Conservation (phyloP, 2,888 invertebrate species). For the Drosophila fungiperda region DNA sequence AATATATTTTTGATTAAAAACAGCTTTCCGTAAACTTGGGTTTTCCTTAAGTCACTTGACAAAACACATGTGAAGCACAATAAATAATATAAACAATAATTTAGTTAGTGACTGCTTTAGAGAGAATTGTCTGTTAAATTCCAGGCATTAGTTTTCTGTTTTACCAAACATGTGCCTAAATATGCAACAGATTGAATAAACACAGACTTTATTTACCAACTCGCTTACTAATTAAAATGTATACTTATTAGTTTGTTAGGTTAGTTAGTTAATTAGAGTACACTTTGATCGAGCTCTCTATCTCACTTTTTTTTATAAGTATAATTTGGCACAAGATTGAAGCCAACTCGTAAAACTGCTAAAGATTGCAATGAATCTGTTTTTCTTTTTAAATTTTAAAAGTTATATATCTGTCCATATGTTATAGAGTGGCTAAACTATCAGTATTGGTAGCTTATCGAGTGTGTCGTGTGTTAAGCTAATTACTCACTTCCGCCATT, state of each 20-base stretch:
- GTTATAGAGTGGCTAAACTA: background rate
- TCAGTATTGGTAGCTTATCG: conserved; percentile 21
- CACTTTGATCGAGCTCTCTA: too few relatives aligned
- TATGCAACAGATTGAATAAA: background rate
- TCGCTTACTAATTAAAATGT: background rate
- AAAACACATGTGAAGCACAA: background rate
- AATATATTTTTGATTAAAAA: background rate
- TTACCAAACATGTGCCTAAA: background rate
- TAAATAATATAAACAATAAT: background rate
- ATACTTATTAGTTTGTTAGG: background rate
- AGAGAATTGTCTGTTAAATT: background rate
- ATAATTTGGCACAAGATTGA: background rate
- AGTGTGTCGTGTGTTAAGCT: conserved; percentile 13
- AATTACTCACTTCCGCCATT: conserved; percentile 33
- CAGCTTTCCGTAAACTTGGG: background rate
- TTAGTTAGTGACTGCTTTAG: background rate
- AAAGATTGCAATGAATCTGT: background rate
- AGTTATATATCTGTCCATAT: too few relatives aligned
- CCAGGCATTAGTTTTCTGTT: background rate
- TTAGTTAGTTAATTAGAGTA: too few relatives aligned
- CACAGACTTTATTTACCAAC: background rate
- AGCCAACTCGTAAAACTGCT: background rate
- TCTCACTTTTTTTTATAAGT: background rate
- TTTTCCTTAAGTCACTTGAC: background rate
- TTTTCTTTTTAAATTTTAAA: background rate